Evolutionary conservation across 30 jellyfish, hydroid and myxozoan genomes (phyloP), one percentile per base, ranked within the genome.

Genomic region (Hydra vulgaris): DNA sequence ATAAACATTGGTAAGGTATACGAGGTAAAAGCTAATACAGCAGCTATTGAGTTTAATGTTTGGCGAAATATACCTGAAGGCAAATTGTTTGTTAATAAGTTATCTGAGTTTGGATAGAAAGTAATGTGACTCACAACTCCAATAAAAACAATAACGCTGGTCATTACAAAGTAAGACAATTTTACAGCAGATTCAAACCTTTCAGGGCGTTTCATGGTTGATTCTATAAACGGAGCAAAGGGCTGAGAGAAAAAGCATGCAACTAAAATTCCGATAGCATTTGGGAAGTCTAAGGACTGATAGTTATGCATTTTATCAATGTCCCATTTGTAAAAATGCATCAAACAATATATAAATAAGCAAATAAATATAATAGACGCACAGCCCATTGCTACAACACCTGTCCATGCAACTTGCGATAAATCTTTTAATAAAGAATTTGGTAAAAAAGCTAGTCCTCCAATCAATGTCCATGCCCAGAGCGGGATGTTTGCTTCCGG

Each of bases 341-440:
- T 72, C 23, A 92, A 76, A 61, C 98, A 79, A 79, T 83, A 92
- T 23, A 77, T 83, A 4, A 87, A 53, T 68, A 92, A 69, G 56
- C 95, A 80, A 71, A 92, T 81, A 78, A 87, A 87, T 23, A 92
- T 86, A 19, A 86, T 81, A 66, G 79, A 76, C 0, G 98, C 98
- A 66, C 95, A 83, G 66, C 87, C 76, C 7, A 92, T 96, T 0
- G 98, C 88, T 18, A 92, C 78, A 66, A 92, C 85, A 56, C 98
- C 88, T 0, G 96, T 87, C 96, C 96, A 92, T 17, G 98, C 95
- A n/a, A 92, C 96, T 76, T 92, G 98, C 18, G 95, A 84, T 71
- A 92, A 70, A 66, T 83, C 87, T 74, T 84, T 87, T 66, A 92
- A 61, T 27, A 92, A 72, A 0, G 95, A 79, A 84, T 84, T 92